Evolutionary conservation across 2,888 invertebrate genomes (phyloP).

Genomic region (Drosophila helvetica): DNA sequence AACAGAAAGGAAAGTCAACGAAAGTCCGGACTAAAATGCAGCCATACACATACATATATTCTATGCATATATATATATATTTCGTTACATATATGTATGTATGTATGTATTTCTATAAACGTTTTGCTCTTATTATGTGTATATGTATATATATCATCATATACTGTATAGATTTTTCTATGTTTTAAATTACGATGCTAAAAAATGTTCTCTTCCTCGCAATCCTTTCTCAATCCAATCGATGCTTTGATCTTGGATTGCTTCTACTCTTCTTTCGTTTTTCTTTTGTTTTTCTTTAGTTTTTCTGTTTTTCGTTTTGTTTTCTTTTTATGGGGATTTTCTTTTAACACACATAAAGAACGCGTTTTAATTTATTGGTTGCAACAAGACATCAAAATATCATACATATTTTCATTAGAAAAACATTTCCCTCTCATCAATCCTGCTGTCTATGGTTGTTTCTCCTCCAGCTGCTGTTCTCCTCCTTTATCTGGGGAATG

Average conservation of each 20-base stretch:
- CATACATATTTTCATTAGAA: conserved; percentile 37
- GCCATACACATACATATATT: conserved; percentile 35
- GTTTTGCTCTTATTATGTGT: conserved; percentile 34
- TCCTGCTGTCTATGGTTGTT: conserved; percentile 8
- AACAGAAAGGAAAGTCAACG: conserved; percentile 19
- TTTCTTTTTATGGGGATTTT: neutral
- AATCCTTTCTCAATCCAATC: neutral
- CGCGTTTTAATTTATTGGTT: conserved; percentile 42
- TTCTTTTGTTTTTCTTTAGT: conserved; percentile 1
- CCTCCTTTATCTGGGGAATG: conserved; percentile 5
- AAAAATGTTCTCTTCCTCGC: conserved; percentile 19
- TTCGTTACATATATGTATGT: conserved; percentile 15
- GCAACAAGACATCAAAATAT: conserved; percentile 47
- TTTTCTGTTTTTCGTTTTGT: neutral
- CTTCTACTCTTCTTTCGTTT: neutral
- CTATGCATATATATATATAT: conserved; percentile 3
- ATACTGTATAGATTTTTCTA: conserved; percentile 33
- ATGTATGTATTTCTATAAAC: conserved; percentile 35
- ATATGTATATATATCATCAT: conserved; percentile 29
- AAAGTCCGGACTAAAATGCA: conserved; percentile 40
- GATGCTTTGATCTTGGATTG: conserved; percentile 10
- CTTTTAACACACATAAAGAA: conserved; percentile 45
- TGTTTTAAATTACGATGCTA: conserved; percentile 42
- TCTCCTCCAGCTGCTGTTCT: neutral
- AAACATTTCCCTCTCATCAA: conserved; percentile 28